Evolutionary conservation across 2,797 vertebrate species (phyloP), one percentile per base, ranked within the genome.

Genomic region (Darevskia nairensis): DNA sequence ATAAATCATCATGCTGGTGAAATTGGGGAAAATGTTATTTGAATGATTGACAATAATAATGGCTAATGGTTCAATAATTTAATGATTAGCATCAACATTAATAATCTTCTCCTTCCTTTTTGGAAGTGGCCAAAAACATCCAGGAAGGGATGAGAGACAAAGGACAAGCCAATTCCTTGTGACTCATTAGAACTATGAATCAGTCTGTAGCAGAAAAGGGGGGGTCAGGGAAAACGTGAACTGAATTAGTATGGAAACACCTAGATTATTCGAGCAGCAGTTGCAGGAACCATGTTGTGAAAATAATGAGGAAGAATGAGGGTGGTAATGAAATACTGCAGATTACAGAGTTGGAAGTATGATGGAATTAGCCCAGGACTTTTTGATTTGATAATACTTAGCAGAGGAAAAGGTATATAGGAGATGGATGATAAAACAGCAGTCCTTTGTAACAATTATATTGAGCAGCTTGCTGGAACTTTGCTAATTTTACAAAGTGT

Each of bases 301-400:
- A 88, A 72, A 41, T 61, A 84, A 79, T 72, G 66, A 79, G 46
- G 66, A 88, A 41, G 41, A 74, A 41, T 46, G 64, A 61, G 35
- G 35, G 55, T 79, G 50, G 21, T 88, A 78, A 80, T 78, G 50
- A 88, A 84, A 69, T 69, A 79, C 27, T 55, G 75, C 11, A 84
- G n/a, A 80, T 82, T 80, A 84, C 35, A 19, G 79, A 13, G 35
- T 55, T 85, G 44, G 74, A 44, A 44, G 61, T 39, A 61, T 29
- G 35, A n/a, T 39, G 35, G 76, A 27, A 35, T 85, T 64, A 75
- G 39, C 11, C 9, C 13, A 27, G 41, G 66, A 39, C 55, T 61
- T 39, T 77, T 79, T 72, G 25, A 80, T 55, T 86, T 86, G 32
- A 72, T 81, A 64, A 74, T 32, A 64, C 32, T 59, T 87, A 66